A percentile compares a stretch with the other conserved stretches of the same genome.
phyloP scores from a whole-genome alignment of 2,797 vertebrate species.

The Coracias cyanogaster region DNA sequence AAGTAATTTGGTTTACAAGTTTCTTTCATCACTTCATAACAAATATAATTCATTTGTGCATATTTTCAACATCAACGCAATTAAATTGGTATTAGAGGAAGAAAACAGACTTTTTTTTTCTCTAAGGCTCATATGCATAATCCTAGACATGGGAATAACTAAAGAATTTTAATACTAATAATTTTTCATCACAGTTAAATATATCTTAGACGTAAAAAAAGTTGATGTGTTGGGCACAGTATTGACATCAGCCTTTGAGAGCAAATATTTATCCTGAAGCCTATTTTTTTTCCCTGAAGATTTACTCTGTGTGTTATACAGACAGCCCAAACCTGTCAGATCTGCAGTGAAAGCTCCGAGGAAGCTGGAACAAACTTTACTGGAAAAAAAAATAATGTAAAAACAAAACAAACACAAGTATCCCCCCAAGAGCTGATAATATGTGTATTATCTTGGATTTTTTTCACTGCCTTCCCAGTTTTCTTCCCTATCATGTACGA shows the following conservation, averaged over 20 bases:
- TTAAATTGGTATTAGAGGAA: not conserved
- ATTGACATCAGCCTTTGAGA: not conserved
- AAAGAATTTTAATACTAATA: not conserved
- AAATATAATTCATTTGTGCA: not conserved
- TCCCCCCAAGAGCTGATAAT: not conserved
- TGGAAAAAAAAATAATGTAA: not conserved
- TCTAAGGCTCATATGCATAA: not conserved
- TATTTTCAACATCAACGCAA: slow-evolving; percentile 3
- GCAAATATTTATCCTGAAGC: not conserved
- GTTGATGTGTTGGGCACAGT: not conserved
- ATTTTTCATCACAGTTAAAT: not conserved
- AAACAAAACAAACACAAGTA: not conserved
- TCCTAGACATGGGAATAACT: not conserved
- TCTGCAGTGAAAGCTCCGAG: slow-evolving; percentile 1
- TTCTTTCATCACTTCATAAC: not conserved
- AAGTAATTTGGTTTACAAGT: not conserved
- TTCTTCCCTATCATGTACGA: not conserved
- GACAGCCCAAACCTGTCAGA: not conserved
- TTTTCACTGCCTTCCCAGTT: not conserved
- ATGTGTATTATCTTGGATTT: not conserved
- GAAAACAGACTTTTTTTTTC: not conserved
- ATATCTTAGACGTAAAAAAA: not conserved
- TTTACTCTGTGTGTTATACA: not conserved
- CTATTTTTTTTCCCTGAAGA: not conserved
- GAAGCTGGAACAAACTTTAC: not conserved